Conservation (phyloP, 64 coral and sea anemone genomes). For the Stichodactyla helianthus region DNA sequence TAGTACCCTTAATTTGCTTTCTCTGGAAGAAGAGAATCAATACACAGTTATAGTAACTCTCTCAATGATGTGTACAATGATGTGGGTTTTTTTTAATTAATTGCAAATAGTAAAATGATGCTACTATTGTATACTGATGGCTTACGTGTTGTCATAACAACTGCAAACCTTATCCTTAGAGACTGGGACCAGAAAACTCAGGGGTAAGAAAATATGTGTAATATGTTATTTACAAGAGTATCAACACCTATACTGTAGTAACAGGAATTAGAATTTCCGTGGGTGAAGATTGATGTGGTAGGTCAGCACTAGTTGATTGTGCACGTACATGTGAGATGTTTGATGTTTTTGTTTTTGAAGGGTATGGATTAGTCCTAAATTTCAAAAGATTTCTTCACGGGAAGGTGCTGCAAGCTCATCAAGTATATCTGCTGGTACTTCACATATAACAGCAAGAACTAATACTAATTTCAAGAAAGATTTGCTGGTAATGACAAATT, state of each 20-base stretch:
- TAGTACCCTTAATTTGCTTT: background rate
- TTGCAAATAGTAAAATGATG: conserved; percentile 90
- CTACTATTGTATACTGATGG: conserved; percentile 82
- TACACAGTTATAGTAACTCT: background rate
- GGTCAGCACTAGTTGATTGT: too few species aligned
- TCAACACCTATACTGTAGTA: too few species aligned
- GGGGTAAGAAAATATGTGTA: conserved; percentile 38
- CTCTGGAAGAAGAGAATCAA: background rate
- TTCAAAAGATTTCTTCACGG: conserved; percentile 41
- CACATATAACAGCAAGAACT: background rate
- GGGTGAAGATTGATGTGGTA: too few species aligned
- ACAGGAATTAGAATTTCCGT: too few species aligned
- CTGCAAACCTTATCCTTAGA: conserved; percentile 78
- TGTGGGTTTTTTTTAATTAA: background rate
- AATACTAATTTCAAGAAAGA: conserved; percentile 80
- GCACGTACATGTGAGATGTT: too few species aligned
- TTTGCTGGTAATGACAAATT: conserved; percentile 61
- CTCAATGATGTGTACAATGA: background rate
- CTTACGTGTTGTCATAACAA: conserved; percentile 86
- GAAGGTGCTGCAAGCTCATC: background rate
- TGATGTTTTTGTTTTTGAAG: conserved; percentile 17
- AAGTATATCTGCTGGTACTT: conserved; percentile 1
- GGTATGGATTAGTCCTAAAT: conserved; percentile 92
- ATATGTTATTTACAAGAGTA: too few species aligned
- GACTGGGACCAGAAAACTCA: conserved; percentile 98